A percentile compares a stretch with the other conserved stretches of the same genome.
Evolutionary conservation across 2,888 invertebrate species (phyloP).

Genomic region (Cerastis rubricosa): DNA sequence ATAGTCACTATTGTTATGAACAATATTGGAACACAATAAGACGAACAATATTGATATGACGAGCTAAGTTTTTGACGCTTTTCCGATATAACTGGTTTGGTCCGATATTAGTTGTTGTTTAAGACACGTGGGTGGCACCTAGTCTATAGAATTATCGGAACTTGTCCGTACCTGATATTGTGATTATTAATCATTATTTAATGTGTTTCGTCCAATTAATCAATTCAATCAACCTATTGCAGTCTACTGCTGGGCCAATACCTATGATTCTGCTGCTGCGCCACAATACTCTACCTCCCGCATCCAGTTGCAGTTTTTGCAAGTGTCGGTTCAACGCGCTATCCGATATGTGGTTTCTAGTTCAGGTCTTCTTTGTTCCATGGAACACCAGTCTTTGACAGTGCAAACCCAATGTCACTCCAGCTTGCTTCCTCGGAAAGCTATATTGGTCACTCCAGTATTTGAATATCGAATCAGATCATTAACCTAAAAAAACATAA

Average conservation of each 20-base stretch:
- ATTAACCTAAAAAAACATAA: neutral
- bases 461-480: neutral
- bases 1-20: neutral
- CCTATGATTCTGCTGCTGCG: too few species aligned
- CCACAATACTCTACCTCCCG: too few species aligned
- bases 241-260: too few species aligned
- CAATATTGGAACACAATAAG: neutral
- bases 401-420: neutral
- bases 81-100: neutral
- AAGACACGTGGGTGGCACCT: neutral
- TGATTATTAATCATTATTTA: neutral
- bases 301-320: too few species aligned
- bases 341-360: too few species aligned
- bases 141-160: neutral
- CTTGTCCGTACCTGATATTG: neutral
- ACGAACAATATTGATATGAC: neutral
- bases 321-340: too few species aligned
- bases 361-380: too few species aligned
- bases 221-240: too few species aligned
- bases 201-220: too few species aligned
- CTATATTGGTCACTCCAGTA: neutral
- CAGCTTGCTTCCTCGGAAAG: neutral
- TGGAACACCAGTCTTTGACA: neutral
- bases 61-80: neutral
- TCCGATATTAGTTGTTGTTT: too few species aligned